Evolutionary conservation across 2,888 invertebrate genomes (phyloP).

Genomic region (Drosophila longiperda): DNA sequence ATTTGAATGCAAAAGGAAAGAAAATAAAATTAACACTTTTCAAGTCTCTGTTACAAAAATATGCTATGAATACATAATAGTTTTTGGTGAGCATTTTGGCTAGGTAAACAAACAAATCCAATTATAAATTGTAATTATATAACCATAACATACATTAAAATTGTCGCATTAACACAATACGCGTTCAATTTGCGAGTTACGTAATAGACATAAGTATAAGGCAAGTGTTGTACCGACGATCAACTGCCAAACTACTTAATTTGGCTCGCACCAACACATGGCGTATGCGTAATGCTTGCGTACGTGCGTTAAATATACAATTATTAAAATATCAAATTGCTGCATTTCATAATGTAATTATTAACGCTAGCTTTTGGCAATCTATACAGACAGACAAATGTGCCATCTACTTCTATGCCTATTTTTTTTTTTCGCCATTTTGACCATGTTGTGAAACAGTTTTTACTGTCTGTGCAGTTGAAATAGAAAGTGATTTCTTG

Average conservation of each 20-base stretch:
- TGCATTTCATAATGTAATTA: conserved; percentile 69
- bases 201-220: conserved; percentile 26
- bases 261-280: conserved; percentile 12
- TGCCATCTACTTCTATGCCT: conserved; percentile 11
- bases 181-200: conserved; percentile 14
- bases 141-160: conserved; percentile 21
- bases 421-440: background rate
- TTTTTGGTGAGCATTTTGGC: background rate
- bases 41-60: background rate
- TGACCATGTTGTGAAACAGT: conserved; percentile 43
- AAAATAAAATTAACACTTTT: background rate
- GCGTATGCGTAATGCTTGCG: conserved; percentile 67
- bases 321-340: conserved; percentile 49
- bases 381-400: conserved; percentile 9
- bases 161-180: conserved; percentile 17
- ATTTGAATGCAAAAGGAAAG: conserved; percentile 2
- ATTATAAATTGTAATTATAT: background rate
- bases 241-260: conserved; percentile 33
- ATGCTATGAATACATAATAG: background rate
- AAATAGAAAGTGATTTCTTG: conserved; percentile 78
- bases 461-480: conserved; percentile 27
- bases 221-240: conserved; percentile 9
- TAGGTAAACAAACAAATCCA: background rate
- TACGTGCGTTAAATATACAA: conserved; percentile 65
- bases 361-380: conserved; percentile 65